Conservation (phyloP, 2,888 invertebrate species). For the Prosapia bicincta region DNA sequence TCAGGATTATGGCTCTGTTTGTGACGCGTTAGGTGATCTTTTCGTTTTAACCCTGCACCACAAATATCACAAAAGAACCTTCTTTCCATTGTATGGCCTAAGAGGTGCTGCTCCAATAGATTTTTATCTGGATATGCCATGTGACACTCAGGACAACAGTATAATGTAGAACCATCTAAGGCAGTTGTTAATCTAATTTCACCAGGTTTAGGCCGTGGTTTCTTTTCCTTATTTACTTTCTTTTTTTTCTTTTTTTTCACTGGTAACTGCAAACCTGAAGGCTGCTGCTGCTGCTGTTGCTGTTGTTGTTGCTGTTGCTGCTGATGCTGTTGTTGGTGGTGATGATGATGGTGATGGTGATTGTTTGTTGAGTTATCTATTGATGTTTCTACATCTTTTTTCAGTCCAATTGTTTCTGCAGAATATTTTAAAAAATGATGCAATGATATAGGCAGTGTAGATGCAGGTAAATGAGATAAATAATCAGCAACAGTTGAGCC, state of each 20-base stretch:
- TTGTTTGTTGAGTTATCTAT: constrained; percentile 29
- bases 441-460: constrained; percentile 69
- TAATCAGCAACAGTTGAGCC: constrained; percentile 84
- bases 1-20: constrained; percentile 87
- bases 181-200: constrained; percentile 61
- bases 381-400: constrained; percentile 55
- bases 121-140: constrained; percentile 87
- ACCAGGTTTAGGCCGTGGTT: constrained; percentile 79
- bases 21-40: constrained; percentile 82
- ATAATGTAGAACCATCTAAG: constrained; percentile 76
- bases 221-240: constrained; percentile 67
- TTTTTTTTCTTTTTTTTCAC: constrained; percentile 77
- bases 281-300: constrained; percentile 44
- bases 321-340: too few species aligned
- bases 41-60: constrained; percentile 81
- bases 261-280: constrained; percentile 46
- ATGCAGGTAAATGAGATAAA: constrained; percentile 72
- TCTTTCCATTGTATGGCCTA: constrained; percentile 81
- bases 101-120: constrained; percentile 78
- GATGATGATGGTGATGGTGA: constrained; percentile 34
- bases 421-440: constrained; percentile 81
- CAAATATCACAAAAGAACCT: constrained; percentile 87
- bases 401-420: constrained; percentile 60
- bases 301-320: constrained; percentile 35
- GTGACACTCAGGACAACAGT: constrained; percentile 85